Conservation (phyloP, 2,113 vertebrate species). For the Phalacrocorax pelagicus region DNA sequence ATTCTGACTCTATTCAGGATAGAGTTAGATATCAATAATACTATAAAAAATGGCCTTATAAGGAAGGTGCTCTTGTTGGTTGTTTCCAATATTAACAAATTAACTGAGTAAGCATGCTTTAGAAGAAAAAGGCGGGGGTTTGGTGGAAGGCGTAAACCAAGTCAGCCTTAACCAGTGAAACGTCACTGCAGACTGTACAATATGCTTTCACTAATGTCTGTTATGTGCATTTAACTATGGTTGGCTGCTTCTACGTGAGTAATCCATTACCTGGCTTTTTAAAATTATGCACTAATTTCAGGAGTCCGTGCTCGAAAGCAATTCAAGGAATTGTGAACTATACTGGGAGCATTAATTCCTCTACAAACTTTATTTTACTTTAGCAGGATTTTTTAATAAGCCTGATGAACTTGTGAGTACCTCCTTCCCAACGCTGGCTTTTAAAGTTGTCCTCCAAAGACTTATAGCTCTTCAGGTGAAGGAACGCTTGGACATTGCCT, state of each 20-base stretch:
- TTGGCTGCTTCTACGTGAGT: neutral
- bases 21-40: neutral
- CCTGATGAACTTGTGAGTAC: constrained; percentile 41
- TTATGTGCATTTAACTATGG: neutral
- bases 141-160: neutral
- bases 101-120: constrained; percentile 61
- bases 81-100: constrained; percentile 4
- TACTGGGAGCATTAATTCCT: constrained; percentile 14
- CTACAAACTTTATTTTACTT: constrained; percentile 30
- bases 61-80: neutral
- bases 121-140: neutral
- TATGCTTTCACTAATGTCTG: constrained; percentile 4
- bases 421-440: neutral
- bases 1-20: fast-evolving
- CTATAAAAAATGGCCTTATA: constrained; percentile 18
- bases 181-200: neutral
- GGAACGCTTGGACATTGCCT: neutral
- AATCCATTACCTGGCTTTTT: constrained; percentile 17
- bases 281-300: constrained; percentile 24
- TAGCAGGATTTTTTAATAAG: constrained; percentile 33
- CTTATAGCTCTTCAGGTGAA: neutral
- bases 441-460: constrained; percentile 10
- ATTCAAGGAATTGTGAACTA: neutral
- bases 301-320: constrained; percentile 28
- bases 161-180: constrained; percentile 17